Evolutionary conservation across 2,888 invertebrate genomes (phyloP).

Genomic region (Chorisops tibialis): DNA sequence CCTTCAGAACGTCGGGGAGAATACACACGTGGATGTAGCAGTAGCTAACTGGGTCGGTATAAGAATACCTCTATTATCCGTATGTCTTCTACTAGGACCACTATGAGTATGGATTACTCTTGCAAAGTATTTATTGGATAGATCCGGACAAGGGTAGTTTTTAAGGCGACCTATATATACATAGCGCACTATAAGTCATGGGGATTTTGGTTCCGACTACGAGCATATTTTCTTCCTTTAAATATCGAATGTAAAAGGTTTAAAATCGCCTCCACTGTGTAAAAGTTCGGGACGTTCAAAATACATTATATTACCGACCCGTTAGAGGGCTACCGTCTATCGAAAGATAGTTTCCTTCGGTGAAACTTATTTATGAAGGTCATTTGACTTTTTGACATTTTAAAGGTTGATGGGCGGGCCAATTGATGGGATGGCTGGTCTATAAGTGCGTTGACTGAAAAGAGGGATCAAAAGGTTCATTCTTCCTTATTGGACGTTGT

Average conservation of each 20-base stretch:
- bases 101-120: neutral
- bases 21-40: neutral
- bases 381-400: slow-evolving; percentile 34
- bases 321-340: slow-evolving; percentile 9
- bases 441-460: neutral
- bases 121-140: neutral
- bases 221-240: neutral
- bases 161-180: neutral
- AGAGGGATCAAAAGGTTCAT: no score
- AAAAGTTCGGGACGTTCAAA: slow-evolving; percentile 28
- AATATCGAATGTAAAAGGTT: neutral
- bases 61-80: neutral
- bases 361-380: slow-evolving; percentile 33
- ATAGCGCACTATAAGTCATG: neutral
- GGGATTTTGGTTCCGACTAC: neutral
- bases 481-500: no score
- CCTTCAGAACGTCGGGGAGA: neutral
- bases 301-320: slow-evolving; percentile 1
- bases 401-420: slow-evolving; percentile 20
- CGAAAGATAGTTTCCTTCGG: slow-evolving; percentile 9
- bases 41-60: neutral
- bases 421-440: slow-evolving; percentile 16
- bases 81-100: neutral
- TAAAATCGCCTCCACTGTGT: slow-evolving; percentile 27
- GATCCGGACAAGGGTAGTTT: slow-evolving; percentile 2